Conservation (phyloP, 2,113 vertebrate genomes). For the Cheirogaleus medius region DNA sequence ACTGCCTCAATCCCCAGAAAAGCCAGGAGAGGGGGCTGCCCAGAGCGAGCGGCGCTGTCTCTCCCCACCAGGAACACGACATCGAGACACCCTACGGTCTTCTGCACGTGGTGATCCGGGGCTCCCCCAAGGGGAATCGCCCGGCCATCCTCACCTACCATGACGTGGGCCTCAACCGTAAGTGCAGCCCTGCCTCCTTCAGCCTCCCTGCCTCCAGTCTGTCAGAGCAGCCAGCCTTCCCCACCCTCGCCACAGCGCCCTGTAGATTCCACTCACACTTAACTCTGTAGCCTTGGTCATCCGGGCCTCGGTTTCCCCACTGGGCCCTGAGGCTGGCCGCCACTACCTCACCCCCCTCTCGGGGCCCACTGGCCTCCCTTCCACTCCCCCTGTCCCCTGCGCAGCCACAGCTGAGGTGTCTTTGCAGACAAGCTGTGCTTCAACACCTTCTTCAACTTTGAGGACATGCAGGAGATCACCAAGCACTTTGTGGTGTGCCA, state of each 20-base stretch:
- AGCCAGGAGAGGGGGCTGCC: neutral
- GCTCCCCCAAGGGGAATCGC: constrained; percentile 95
- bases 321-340: neutral
- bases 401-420: constrained; percentile 21
- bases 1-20: neutral
- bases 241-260: neutral
- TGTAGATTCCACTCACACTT: rapidly evolving
- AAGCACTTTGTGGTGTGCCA: constrained; percentile 99
- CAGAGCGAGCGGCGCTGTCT: neutral
- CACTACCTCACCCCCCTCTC: neutral
- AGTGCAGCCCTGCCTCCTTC: constrained; percentile 77
- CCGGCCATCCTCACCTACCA: constrained; percentile 98
- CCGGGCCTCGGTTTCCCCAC: neutral
- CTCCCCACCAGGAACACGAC: constrained; percentile 92
- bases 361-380: neutral
- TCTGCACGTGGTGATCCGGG: constrained; percentile 96
- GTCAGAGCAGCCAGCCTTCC: neutral
- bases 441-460: constrained; percentile 96
- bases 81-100: constrained; percentile 96
- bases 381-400: neutral
- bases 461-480: constrained; percentile 99
- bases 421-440: constrained; percentile 97
- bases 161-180: constrained; percentile 97
- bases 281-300: neutral
- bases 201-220: neutral